phyloP scores from a whole-genome alignment of 1,140 invertebrate genomes.

The Oreohelix idahoensis region DNA sequence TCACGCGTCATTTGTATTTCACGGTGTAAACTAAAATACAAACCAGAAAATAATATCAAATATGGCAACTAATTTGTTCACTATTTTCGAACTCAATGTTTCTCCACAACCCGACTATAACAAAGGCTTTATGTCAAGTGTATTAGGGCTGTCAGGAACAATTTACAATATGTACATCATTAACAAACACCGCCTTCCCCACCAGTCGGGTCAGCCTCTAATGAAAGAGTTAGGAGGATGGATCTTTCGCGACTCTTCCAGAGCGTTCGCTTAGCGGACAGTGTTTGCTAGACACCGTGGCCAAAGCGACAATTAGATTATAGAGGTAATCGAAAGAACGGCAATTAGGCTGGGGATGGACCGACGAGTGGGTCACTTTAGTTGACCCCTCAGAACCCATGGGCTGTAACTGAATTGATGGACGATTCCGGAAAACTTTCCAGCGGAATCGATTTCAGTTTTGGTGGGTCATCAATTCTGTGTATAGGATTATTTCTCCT shows the following conservation, averaged over 20 bases:
- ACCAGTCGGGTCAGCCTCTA: background rate
- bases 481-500: no score
- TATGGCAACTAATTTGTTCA: no score
- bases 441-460: background rate
- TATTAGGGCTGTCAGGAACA: background rate
- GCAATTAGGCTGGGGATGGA: background rate
- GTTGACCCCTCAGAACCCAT: background rate
- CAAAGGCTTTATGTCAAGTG: background rate
- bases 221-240: conserved; percentile 19
- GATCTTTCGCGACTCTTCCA: background rate
- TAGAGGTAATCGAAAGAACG: background rate
- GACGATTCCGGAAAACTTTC: background rate
- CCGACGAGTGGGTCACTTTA: background rate
- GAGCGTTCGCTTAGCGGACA: background rate
- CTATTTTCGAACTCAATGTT: no score
- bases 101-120: background rate
- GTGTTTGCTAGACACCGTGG: conserved; percentile 13
- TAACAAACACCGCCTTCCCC: background rate
- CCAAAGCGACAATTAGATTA: conserved; percentile 29
- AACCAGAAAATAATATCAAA: no score
- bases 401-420: conserved; percentile 9
- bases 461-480: no score
- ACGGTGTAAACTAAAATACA: no score
- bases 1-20: no score
- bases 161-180: conserved; percentile 11